These are phyloP conservation scores for Lepus townsendii DNA, from an alignment of 2,797 vertebrate genomes.

Conservation along the genomic window DNA sequence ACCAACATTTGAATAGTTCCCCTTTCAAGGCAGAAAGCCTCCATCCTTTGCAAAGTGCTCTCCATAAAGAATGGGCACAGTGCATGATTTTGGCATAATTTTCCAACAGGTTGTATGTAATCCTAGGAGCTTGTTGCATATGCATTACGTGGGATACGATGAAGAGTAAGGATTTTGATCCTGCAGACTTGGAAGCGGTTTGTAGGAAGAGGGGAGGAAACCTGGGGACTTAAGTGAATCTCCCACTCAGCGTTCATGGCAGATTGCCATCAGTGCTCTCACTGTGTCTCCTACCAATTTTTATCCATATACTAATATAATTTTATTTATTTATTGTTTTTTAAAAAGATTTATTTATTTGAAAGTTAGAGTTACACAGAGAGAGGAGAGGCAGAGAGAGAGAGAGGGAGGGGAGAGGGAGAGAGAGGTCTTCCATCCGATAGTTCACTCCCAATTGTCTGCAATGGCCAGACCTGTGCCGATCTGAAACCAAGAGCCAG, in stretches of 20 bases:
- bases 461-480: no score
- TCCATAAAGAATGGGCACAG: background rate
- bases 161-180: conserved; percentile 43
- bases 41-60: background rate
- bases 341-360: no score
- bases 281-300: background rate
- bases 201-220: background rate
- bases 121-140: background rate
- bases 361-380: no score
- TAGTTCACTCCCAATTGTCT: no score
- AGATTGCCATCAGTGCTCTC: rapidly evolving
- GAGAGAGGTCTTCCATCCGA: no score
- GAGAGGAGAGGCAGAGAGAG: no score
- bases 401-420: no score
- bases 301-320: background rate
- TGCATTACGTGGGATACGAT: background rate
- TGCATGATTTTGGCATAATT: conserved; percentile 64
- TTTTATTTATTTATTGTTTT: background rate
- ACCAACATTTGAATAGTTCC: background rate
- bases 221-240: background rate
- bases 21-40: conserved; percentile 52
- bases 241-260: background rate
- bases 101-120: conserved; percentile 19
- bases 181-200: background rate
- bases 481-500: no score